Evolutionary conservation across 23 tunicate species (phyloP), one percentile per base, ranked within the genome.

Genomic region (Clavelina lepadiformis): DNA sequence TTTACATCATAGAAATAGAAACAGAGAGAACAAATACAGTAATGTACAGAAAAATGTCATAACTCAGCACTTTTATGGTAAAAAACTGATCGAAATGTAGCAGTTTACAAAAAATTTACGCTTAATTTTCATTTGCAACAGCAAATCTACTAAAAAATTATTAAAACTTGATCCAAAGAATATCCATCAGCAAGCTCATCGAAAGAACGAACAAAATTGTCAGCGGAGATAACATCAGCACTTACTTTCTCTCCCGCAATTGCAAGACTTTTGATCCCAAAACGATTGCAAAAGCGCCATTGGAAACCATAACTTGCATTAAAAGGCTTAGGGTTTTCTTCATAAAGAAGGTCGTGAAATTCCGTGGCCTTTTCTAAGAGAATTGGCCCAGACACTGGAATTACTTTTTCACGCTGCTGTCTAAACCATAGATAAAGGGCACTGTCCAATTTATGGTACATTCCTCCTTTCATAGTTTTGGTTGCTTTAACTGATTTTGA

Each of bases 241-340:
- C 62, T 65, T 65, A 65, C 19, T 41, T 65, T 65, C 27, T 65
- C 71, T 8, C 71, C 71, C 8, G 13, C 6, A 8, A 38, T 38
- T 11, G 33, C 23, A 13, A 65, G 71, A 65, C 25, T 65, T 36
- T 26, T 65, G 5, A 65, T 8, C 20, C 71, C 28, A 38, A 65
- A 65, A 5, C 71, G 19, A 5, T 31, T 22, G 71, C 71, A 65
- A 65, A 65, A 65, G 33, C 55, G 58, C 21, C 56, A 65, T 22
- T 65, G 71, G 23, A 38, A 65, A 20, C 71, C 71, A 7, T 20
- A 37, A 38, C 71, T 65, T 65, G 71, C 71, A 5, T 5, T 15
- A 65, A 41, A 65, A 26, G 55, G 56, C 56, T 65, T 41, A n/a
- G 66, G 18, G 21, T 27, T 53, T 53, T 53, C 58, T 8, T 7